These are phyloP conservation scores for Melieria crassipennis DNA, from an alignment of 2,888 invertebrate species.

Conservation along the genomic window DNA sequence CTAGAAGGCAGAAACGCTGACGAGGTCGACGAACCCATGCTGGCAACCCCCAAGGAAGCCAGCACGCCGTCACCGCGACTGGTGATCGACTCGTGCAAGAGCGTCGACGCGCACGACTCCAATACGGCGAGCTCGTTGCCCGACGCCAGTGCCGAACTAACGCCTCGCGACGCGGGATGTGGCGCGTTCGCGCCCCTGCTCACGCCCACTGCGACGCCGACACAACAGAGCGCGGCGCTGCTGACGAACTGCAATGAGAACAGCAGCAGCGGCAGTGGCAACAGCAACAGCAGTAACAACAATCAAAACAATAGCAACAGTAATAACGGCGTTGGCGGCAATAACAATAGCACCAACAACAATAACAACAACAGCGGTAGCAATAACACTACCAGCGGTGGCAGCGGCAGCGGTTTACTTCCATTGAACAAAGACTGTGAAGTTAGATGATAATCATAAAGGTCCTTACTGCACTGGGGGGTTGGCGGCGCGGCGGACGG, in stretches of 20 bases:
- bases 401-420: slow-evolving; percentile 63
- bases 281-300: slow-evolving; percentile 40
- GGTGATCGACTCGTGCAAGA: slow-evolving; percentile 57
- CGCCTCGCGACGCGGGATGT: not conserved
- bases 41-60: slow-evolving; percentile 51
- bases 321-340: slow-evolving; percentile 38
- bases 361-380: slow-evolving; percentile 44
- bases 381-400: slow-evolving; percentile 44
- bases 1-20: slow-evolving; percentile 5
- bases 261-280: slow-evolving; percentile 45
- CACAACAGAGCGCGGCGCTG: not conserved
- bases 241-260: slow-evolving; percentile 41
- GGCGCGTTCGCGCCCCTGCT: slow-evolving; percentile 28
- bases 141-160: slow-evolving; percentile 41
- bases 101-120: slow-evolving; percentile 54
- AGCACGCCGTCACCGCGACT: slow-evolving; percentile 57
- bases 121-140: slow-evolving; percentile 53
- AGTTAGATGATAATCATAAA: slow-evolving; percentile 80
- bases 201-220: not conserved
- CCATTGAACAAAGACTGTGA: slow-evolving; percentile 83
- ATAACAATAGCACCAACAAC: slow-evolving; percentile 38
- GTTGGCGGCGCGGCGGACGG: not conserved
- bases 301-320: slow-evolving; percentile 38
- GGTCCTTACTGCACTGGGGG: slow-evolving; percentile 4
- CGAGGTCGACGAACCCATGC: slow-evolving; percentile 19